These are phyloP conservation scores for Aythya baeri DNA, from an alignment of 2,113 vertebrate genomes.

Conservation along the genomic window DNA sequence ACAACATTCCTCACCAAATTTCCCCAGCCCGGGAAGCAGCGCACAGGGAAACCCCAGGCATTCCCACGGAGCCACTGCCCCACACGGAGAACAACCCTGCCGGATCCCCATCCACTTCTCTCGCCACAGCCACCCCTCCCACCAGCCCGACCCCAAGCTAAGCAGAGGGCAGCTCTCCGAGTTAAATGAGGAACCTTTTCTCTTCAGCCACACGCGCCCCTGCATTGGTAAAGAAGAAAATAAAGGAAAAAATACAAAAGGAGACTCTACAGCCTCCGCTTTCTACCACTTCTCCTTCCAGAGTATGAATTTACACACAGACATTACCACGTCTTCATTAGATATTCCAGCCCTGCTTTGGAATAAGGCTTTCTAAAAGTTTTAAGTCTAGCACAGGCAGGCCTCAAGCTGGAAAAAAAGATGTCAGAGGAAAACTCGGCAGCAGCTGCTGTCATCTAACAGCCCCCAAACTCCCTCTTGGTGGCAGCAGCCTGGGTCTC, in stretches of 20 bases:
- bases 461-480: neutral
- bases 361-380: neutral
- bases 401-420: neutral
- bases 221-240: neutral
- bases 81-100: neutral
- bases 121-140: neutral
- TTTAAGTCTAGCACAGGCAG: neutral
- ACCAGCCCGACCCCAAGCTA: neutral
- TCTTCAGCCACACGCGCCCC: neutral
- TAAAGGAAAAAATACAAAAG: neutral
- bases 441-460: neutral
- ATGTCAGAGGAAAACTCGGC: neutral
- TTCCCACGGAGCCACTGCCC: neutral
- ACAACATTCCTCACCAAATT: neutral
- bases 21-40: neutral
- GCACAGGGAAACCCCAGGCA: neutral
- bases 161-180: neutral
- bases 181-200: neutral
- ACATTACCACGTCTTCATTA: neutral
- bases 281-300: neutral
- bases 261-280: neutral
- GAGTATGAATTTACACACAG: neutral
- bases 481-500: neutral
- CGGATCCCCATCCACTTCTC: neutral
- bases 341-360: neutral